These are phyloP conservation scores for Coracias cyanogaster DNA, from an alignment of 2,797 vertebrate genomes.

Conservation along the genomic window DNA sequence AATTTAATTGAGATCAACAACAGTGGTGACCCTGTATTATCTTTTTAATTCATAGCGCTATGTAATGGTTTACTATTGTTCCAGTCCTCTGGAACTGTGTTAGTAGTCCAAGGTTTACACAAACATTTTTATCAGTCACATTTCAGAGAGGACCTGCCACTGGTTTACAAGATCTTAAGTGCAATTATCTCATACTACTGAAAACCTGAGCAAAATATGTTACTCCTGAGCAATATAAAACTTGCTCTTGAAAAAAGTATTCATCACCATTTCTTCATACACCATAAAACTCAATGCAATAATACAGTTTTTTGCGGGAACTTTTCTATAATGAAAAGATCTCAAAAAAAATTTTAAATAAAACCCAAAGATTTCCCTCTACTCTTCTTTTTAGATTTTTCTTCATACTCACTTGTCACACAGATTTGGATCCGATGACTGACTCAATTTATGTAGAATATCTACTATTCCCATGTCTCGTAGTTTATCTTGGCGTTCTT, in stretches of 20 bases:
- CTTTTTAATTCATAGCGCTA: neutral
- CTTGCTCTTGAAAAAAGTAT: neutral
- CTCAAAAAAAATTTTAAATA: neutral
- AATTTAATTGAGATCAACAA: neutral
- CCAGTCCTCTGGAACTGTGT: neutral
- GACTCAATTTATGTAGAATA: conserved; percentile 95
- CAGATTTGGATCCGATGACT: conserved; percentile 93
- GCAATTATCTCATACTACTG: neutral
- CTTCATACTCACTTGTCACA: conserved; percentile 90
- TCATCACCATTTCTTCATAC: neutral
- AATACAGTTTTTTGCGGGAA: neutral
- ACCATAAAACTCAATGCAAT: neutral
- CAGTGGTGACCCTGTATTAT: neutral
- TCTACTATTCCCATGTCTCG: conserved; percentile 98
- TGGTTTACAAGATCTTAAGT: neutral
- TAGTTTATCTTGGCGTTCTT: conserved; percentile 96
- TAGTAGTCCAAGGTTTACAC: neutral
- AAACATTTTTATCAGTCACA: neutral
- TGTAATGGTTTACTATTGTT: neutral
- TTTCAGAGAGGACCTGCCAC: neutral
- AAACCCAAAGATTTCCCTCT: neutral
- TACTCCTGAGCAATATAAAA: neutral
- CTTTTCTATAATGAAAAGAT: neutral
- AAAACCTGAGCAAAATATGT: neutral
- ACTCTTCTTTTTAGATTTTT: neutral